phyloP scores from a whole-genome alignment of 2,888 invertebrate species.

The Sussaba pulchella region DNA sequence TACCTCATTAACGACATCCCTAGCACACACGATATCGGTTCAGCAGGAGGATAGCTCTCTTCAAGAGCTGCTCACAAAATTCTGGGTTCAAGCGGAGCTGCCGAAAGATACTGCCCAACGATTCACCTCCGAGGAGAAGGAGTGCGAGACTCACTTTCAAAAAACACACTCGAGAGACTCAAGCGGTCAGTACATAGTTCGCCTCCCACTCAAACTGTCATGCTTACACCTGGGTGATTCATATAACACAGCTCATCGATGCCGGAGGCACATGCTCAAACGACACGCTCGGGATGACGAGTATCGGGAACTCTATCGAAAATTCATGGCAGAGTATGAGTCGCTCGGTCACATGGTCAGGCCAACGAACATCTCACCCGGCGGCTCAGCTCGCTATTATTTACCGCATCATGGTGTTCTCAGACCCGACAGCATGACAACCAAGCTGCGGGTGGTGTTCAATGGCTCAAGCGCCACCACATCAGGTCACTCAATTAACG shows the following conservation, averaged over 20 bases:
- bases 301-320: too few species aligned
- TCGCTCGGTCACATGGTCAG: conserved; percentile 7
- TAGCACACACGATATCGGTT: neutral
- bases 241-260: too few species aligned
- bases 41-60: neutral
- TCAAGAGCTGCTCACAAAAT: neutral
- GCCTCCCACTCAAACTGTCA: too few species aligned
- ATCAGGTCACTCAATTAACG: conserved; percentile 23
- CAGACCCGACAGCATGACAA: conserved; percentile 13
- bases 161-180: neutral
- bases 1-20: neutral
- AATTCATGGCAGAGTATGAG: neutral
- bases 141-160: too few species aligned
- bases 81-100: neutral
- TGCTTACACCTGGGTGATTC: too few species aligned
- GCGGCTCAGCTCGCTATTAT: conserved; percentile 13
- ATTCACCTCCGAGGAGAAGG: too few species aligned
- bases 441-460: conserved; percentile 36
- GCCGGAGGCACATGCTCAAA: too few species aligned
- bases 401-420: conserved; percentile 49
- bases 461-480: conserved; percentile 32
- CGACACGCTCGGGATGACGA: too few species aligned
- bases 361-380: neutral
- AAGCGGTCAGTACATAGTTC: neutral
- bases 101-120: neutral